A percentile compares a stretch with the other conserved stretches of the same genome.
phyloP scores from a whole-genome alignment of 2,113 vertebrate species.

The Psammodynastes pulverulentus region DNA sequence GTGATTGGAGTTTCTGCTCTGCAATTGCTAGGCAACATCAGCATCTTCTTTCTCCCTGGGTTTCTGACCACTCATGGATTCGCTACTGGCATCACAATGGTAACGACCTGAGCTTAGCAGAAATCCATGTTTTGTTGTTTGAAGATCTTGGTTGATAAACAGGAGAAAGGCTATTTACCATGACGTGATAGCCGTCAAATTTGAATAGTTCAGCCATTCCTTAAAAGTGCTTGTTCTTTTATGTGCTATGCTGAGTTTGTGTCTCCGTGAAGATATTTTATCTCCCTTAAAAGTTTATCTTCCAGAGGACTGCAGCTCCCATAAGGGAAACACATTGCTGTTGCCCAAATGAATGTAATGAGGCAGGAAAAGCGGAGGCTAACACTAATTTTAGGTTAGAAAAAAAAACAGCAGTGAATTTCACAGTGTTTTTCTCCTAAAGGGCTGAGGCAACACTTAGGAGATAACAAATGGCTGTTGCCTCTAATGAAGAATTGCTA shows the following conservation, averaged over 20 bases:
- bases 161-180: not conserved
- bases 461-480: not conserved
- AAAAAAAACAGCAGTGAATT: not conserved
- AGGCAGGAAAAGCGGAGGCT: not conserved
- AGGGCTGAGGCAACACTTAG: not conserved
- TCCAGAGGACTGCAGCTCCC: not conserved
- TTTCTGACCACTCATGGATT: not conserved
- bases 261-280: too few species aligned
- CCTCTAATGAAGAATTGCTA: not conserved
- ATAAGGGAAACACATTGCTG: not conserved
- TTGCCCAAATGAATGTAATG: not conserved
- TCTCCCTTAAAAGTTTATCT: not conserved
- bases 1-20: not conserved
- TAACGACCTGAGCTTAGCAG: not conserved
- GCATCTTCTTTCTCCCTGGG: not conserved
- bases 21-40: not conserved
- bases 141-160: not conserved
- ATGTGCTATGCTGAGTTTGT: not conserved
- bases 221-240: not conserved
- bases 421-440: not conserved
- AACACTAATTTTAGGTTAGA: not conserved
- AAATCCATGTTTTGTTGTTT: not conserved
- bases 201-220: not conserved
- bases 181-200: not conserved
- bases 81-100: not conserved